Evolutionary conservation across 1,140 invertebrate genomes (phyloP).

Genomic region (Eciton burchellii): DNA sequence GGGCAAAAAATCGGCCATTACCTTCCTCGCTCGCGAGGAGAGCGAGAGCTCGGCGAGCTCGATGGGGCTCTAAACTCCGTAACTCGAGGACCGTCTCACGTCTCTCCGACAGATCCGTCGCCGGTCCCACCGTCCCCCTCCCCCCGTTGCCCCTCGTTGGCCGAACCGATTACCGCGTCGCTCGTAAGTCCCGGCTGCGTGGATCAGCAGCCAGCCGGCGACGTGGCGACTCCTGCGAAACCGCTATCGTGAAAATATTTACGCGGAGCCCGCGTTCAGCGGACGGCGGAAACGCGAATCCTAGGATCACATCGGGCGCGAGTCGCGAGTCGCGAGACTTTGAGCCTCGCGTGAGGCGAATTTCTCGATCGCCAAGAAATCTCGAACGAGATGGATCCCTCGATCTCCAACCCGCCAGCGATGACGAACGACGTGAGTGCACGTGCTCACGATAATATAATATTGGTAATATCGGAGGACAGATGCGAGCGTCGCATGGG

Average conservation of each 20-base stretch:
- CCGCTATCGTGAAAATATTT: too few relatives aligned
- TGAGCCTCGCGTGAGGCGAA: not conserved
- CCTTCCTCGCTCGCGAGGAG: conserved; percentile 71
- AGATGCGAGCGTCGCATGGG: not conserved
- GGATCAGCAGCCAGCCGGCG: too few relatives aligned
- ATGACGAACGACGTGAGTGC: conserved; percentile 8
- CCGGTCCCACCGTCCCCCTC: conserved; percentile 20
- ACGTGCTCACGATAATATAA: too few relatives aligned
- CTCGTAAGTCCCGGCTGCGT: not conserved
- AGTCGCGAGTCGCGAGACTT: not conserved
- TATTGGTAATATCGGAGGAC: not conserved
- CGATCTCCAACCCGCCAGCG: not conserved
- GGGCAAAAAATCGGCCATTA: conserved; percentile 80
- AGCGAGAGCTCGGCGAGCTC: conserved; percentile 56
- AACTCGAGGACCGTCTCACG: conserved; percentile 57
- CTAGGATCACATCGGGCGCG: not conserved
- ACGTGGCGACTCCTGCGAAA: too few relatives aligned
- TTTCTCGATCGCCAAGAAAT: not conserved
- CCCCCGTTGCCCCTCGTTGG: not conserved
- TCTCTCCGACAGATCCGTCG: conserved; percentile 47
- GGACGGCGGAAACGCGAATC: too few relatives aligned
- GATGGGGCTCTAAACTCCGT: too few relatives aligned
- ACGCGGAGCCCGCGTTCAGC: too few relatives aligned
- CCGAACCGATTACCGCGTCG: conserved; percentile 6
- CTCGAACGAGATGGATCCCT: not conserved